phyloP scores from a whole-genome alignment of 2,797 vertebrate species.

The Poecile montanus region DNA sequence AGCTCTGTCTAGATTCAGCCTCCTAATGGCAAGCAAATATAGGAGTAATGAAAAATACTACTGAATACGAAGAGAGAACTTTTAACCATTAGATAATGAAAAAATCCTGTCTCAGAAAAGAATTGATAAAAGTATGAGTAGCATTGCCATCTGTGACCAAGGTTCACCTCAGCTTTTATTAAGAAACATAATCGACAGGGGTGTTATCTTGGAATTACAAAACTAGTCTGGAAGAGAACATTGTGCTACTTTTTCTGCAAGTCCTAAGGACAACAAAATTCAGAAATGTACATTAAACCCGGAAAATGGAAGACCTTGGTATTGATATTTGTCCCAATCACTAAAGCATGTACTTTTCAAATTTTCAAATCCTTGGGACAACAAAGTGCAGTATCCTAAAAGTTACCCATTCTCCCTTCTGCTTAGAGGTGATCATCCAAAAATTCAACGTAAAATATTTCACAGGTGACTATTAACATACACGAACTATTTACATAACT shows the following conservation, averaged over 20 bases:
- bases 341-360: neutral
- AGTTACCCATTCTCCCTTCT: neutral
- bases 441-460: neutral
- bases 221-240: neutral
- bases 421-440: neutral
- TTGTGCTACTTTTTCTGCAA: neutral
- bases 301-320: neutral
- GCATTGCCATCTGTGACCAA: neutral
- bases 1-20: neutral
- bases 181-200: neutral
- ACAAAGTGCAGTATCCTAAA: accelerated
- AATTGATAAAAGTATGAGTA: neutral
- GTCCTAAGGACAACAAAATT: neutral
- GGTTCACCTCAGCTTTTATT: neutral
- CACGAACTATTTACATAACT: neutral
- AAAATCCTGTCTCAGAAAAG: neutral
- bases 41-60: neutral
- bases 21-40: neutral
- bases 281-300: neutral
- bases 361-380: neutral
- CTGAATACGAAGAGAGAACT: neutral
- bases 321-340: neutral
- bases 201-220: neutral
- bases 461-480: neutral
- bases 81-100: neutral